Conservation (phyloP, 2,888 invertebrate genomes). For the Orthosia incerta region DNA sequence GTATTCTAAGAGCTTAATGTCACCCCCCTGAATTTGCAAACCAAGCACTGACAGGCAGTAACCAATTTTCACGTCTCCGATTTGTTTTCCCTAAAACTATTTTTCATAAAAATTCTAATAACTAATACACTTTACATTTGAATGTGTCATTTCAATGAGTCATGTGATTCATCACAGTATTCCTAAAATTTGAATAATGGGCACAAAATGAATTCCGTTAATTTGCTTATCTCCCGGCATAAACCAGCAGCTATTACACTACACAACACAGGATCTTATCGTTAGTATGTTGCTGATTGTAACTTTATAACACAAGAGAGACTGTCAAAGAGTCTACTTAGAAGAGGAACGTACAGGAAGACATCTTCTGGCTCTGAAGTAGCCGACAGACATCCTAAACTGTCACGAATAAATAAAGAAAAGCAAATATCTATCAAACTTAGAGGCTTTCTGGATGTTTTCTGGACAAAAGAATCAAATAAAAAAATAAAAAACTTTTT, state of each 20-base stretch:
- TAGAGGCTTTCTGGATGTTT: neutral
- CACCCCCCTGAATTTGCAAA: too few relatives aligned
- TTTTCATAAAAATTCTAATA: too few relatives aligned
- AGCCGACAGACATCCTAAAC: neutral
- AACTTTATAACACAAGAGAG: neutral
- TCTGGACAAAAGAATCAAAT: too few relatives aligned
- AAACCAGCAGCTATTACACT: slow-evolving; percentile 5
- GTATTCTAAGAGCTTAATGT: too few relatives aligned
- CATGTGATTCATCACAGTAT: slow-evolving; percentile 48
- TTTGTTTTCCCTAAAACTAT: neutral
- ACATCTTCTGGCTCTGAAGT: neutral
- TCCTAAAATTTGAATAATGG: slow-evolving; percentile 51
- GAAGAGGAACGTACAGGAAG: neutral
- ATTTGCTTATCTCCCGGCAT: slow-evolving; percentile 37
- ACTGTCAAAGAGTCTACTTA: neutral
- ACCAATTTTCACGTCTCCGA: neutral
- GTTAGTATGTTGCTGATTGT: slow-evolving; percentile 7
- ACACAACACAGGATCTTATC: slow-evolving; percentile 29
- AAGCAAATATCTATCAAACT: neutral
- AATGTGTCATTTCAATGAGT: too few relatives aligned
- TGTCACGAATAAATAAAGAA: neutral
- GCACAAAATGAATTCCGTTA: slow-evolving; percentile 40
- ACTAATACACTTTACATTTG: too few relatives aligned
- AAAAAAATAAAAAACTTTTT: too few relatives aligned
- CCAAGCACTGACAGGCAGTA: too few relatives aligned